Evolutionary conservation across 2,888 invertebrate genomes (phyloP), one percentile per base, ranked within the genome.

Genomic region (Diogma glabrata): DNA sequence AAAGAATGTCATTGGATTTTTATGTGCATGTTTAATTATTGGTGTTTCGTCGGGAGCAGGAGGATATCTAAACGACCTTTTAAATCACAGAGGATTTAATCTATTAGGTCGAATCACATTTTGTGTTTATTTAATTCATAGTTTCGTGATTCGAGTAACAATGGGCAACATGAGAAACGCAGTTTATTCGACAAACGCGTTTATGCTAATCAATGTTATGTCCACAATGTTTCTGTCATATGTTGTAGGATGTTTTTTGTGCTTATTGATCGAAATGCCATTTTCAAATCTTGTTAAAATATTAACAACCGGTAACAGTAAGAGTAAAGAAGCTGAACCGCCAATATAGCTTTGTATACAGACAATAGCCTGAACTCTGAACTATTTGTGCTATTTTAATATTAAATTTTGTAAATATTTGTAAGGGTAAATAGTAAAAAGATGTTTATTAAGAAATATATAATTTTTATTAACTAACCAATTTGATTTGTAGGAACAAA

Each of bases 1-100:
- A 2, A 50, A 40, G 12, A 52, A 50, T 47, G n/a, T 52, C 12
- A 52, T 50, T 50, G 54, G 50, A 10, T 10, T 52, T 28, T 46
- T 47, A 5, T 20, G 24, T 17, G 26, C 50, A 22, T 22, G 48
- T 9, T 9, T 50, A 8, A 49, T 54, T 4, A 14, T 52, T 16
- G 54, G 54, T 10, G n/a, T 48, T 4, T 45, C 48, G 7, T 49
- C 36, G 36, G 48, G 49, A 10, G 36, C 45, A 12, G 54, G 54
- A 36, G 20, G 43, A 23, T n/a, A 22, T 12, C 20, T 43, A 7
- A 43, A 43, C 20, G 23, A 43, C 23, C 14, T 43, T 22, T 22
- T 43, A 22, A 43, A 43, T 22, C 23, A 8, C n/a, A 14, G 14
- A 2, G 3, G 20, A 12, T 43, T 43, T 23, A 20, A 23, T 7